phyloP scores from a whole-genome alignment of 2,888 invertebrate species.

The Thalpophila matura region DNA sequence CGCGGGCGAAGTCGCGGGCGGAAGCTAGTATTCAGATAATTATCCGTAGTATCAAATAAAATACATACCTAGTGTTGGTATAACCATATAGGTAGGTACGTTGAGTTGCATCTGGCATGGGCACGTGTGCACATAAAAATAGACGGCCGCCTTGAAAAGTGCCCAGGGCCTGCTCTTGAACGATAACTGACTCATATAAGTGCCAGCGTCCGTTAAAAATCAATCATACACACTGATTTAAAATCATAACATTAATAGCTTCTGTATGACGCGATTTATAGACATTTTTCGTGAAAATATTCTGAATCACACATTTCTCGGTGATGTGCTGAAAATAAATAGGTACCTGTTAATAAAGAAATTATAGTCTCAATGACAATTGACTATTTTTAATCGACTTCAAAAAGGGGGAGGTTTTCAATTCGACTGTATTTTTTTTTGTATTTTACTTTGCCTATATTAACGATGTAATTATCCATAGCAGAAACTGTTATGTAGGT shows the following conservation, averaged over 20 bases:
- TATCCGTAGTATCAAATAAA: no score
- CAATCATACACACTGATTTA: slow-evolving; percentile 50
- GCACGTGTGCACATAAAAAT: slow-evolving; percentile 72
- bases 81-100: background rate
- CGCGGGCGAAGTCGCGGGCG: no score
- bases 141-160: slow-evolving; percentile 67
- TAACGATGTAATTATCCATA: no score
- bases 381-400: no score
- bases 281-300: background rate
- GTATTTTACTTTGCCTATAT: no score
- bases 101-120: slow-evolving; percentile 68
- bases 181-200: slow-evolving; percentile 41
- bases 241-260: slow-evolving; percentile 9
- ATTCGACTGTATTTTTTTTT: no score
- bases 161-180: slow-evolving; percentile 65
- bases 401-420: no score
- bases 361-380: no score
- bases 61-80: background rate
- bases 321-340: background rate
- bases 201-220: slow-evolving; percentile 47
- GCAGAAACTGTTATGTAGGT: no score
- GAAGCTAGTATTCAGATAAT: no score
- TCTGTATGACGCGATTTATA: slow-evolving; percentile 14
- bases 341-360: no score
- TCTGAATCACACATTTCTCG: background rate